Evolutionary conservation across 2,113 vertebrate species (phyloP).

Genomic region (Agelaius phoeniceus): DNA sequence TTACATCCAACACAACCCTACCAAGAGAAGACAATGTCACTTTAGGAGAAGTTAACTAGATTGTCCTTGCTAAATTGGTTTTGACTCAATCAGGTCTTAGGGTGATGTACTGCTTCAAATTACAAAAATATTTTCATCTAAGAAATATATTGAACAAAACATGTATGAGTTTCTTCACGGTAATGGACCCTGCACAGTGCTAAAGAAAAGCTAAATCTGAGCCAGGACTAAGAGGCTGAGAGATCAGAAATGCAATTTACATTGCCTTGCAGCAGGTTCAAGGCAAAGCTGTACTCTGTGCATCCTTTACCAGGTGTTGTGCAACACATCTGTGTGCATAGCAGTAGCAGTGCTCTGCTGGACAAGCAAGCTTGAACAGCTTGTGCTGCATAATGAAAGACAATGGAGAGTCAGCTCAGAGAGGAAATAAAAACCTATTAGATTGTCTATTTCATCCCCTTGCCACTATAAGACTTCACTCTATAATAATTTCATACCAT

Average conservation of each 20-base stretch:
- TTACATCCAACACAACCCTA: background rate
- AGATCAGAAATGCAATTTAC: background rate
- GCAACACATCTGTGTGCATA: accelerated
- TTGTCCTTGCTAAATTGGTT: background rate
- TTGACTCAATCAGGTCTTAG: background rate
- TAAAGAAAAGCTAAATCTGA: background rate
- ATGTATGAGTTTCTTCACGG: background rate
- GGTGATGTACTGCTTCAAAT: background rate
- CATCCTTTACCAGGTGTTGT: background rate
- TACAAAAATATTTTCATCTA: background rate
- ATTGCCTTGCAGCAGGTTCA: background rate
- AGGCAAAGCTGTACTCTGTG: background rate
- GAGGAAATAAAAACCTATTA: slow-evolving; percentile 15
- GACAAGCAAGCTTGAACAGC: background rate
- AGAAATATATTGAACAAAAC: background rate
- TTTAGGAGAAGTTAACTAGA: background rate
- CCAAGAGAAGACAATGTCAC: background rate
- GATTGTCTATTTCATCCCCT: background rate
- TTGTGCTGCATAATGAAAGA: background rate
- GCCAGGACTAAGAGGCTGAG: background rate
- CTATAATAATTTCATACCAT: background rate
- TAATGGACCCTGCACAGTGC: background rate
- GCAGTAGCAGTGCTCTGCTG: background rate
- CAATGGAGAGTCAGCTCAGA: background rate
- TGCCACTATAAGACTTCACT: background rate